Evolutionary conservation across 2,797 vertebrate species (phyloP), one percentile per base, ranked within the genome.

Genomic region (Tympanoctomys barrerae): DNA sequence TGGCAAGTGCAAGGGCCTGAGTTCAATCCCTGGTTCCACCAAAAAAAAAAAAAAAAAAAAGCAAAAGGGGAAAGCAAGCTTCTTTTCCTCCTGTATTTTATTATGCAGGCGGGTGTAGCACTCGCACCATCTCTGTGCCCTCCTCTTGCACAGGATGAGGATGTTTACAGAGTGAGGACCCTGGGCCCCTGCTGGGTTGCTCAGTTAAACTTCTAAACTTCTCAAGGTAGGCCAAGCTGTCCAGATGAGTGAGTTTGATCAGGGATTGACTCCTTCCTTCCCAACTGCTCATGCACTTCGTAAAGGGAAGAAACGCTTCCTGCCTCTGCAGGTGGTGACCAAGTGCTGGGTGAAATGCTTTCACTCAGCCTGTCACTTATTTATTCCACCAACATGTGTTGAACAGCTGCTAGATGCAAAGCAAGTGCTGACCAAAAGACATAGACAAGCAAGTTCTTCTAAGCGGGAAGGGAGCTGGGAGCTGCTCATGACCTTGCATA

Each of bases 221-320:
- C 59, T 26, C 59, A 61, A 61, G 59, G 22, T 26, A 57, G 80
- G 28, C 84, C 31, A 54, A 66, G n/a, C 73, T 36, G 1, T 80
- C 46, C 73, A 24, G 22, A 64, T 5, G 3, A 66, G 54, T 18
- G 57, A 71, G 5, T 82, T 77, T 19, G 11, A 36, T 62, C 87
- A 88, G n/a, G 39, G 59, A 19, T 80, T 54, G 80, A n/a, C 26
- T 57, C 52, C 94, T 77, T 46, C 82, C 52, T 87, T 80, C 73
- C 70, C 0, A 1, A 18, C 8, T 13, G 87, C 52, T 13, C 22
- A 14, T 11, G 10, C 70, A 4, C 2, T 0, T 77, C 59, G n/a
- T 64, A 49, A 86, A 83, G 71, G 61, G 39, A 93, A 89, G 87
- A 89, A 59, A 16, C 49, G 13, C 3, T 71, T 87, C 77, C 66